Base-by-base conservation (phyloP, 2,797 vertebrate species). In the Heterohyrax brucei region DNA sequence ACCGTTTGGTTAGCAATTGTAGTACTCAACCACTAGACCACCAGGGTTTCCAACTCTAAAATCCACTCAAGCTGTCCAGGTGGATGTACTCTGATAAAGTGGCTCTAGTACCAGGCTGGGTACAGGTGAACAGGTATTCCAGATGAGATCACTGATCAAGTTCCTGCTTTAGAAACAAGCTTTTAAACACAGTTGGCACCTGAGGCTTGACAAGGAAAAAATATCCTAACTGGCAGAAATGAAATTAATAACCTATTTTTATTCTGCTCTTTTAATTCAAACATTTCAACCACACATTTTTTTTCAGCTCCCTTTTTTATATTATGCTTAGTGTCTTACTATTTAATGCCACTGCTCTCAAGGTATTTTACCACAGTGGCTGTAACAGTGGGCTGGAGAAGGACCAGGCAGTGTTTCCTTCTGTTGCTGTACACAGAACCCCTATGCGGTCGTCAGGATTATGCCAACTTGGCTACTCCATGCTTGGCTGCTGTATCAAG, bases 191-290 rank as follows among this genome's bases (percentile, higher is more conserved):
- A 46, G 66, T 56, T 72, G 82, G 46, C 22, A 24, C 13, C 33
- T 10, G 56, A 77, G 7, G 73, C 19, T 81, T 89, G 91, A 78
- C 7, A 82, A 81, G 80, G 88, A 78, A 18, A 56, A 68, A 1
- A n/a, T 44, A 64, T 26, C 50, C n/a, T 83, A 44, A 26, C 26
- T 70, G 13, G 10, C 28, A 87, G 13, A 89, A 87, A 83, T 73
- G 13, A 90, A 95, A 50, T 75, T 72, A 95, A 88, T 50, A 83
- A 92, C 33, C 53, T 92, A 22, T 44, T 72, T 93, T 88, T 73
- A 50, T 91, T 70, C n/a, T 26, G 82, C 3, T 80, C 13, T 90
- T 81, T 89, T 89, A 75, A 85, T 22, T 87, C 8, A 79, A 91
- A 95, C 8, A 96, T 93, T 80, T 94, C 19, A 86, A 64, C 1